A percentile compares a stretch with the other conserved stretches of the same genome.
These are phyloP conservation scores for Euzophera pinguis DNA, from an alignment of 2,888 invertebrate genomes.

Conservation along the genomic window DNA sequence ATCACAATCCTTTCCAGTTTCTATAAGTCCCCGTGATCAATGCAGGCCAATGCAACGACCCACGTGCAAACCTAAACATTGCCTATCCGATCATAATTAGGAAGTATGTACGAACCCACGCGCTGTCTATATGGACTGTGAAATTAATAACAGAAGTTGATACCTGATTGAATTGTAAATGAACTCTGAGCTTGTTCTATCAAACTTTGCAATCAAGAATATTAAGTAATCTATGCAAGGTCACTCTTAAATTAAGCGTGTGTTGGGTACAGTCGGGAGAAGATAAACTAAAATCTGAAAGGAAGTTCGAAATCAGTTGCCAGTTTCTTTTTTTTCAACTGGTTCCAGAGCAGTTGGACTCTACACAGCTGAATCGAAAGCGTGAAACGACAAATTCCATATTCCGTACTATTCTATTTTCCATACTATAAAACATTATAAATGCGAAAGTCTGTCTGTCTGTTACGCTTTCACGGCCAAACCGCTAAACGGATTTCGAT, in stretches of 20 bases:
- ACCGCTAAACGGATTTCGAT: no score
- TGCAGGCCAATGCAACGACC: conserved; percentile 65
- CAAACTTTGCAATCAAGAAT: conserved; percentile 25
- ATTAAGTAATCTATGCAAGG: background rate
- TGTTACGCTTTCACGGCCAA: no score
- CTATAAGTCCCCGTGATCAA: conserved; percentile 27
- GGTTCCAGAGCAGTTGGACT: no score
- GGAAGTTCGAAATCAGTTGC: no score
- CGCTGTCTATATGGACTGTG: conserved; percentile 46
- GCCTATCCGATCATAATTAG: conserved; percentile 52
- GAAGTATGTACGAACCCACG: conserved; percentile 62
- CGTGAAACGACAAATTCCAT: no score
- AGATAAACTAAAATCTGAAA: no score
- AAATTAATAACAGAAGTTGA: conserved; percentile 61
- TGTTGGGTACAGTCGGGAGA: no score
- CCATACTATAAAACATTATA: no score
- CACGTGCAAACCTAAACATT: conserved; percentile 43
- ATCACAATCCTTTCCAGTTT: background rate
- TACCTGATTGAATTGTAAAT: conserved; percentile 36
- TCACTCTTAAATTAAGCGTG: background rate
- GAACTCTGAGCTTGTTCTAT: conserved; percentile 22
- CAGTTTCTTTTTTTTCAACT: no score
- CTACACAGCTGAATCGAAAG: no score
- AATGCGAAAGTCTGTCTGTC: no score
- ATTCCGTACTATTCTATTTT: no score